These are phyloP conservation scores for Prionace glauca DNA, from an alignment of 2,797 vertebrate genomes.

Conservation along the genomic window DNA sequence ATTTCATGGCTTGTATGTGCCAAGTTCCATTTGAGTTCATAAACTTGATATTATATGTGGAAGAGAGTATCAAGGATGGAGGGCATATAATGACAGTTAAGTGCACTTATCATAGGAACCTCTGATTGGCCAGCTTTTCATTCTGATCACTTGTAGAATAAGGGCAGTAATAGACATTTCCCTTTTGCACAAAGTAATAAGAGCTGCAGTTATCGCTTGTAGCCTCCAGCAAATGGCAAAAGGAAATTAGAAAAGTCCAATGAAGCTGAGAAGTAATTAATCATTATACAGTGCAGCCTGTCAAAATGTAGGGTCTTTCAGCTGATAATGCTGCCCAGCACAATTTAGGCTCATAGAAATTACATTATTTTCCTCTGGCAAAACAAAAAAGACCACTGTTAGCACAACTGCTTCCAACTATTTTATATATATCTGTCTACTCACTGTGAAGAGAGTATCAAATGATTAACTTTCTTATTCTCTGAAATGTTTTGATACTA, in stretches of 20 bases:
- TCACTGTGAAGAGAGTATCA: slow-evolving; percentile 23
- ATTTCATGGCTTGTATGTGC: slow-evolving; percentile 5
- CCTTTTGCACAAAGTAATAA: slow-evolving; percentile 87
- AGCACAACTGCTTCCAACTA: slow-evolving; percentile 64
- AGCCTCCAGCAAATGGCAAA: slow-evolving; percentile 85
- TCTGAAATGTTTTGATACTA: not conserved
- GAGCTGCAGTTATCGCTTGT: slow-evolving; percentile 85
- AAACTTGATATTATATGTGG: not conserved
- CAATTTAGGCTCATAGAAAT: slow-evolving; percentile 96
- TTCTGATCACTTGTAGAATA: slow-evolving; percentile 63
- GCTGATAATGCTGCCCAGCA: slow-evolving; percentile 95
- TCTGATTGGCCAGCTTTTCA: slow-evolving; percentile 58
- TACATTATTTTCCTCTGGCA: slow-evolving; percentile 87
- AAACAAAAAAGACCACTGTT: slow-evolving; percentile 64
- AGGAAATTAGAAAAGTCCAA: slow-evolving; percentile 82
- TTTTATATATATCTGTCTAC: slow-evolving; percentile 63
- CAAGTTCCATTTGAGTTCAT: slow-evolving; percentile 7
- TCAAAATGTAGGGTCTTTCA: slow-evolving; percentile 87
- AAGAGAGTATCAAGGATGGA: not conserved
- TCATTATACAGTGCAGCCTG: slow-evolving; percentile 92
- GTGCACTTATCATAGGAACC: slow-evolving; percentile 44
- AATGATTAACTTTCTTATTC: slow-evolving; percentile 4
- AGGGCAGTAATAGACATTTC: slow-evolving; percentile 72
- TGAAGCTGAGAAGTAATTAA: slow-evolving; percentile 95
- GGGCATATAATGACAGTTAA: slow-evolving; percentile 26